Evolutionary conservation across 1,140 invertebrate genomes (phyloP).

Genomic region (Atta cephalotes): DNA sequence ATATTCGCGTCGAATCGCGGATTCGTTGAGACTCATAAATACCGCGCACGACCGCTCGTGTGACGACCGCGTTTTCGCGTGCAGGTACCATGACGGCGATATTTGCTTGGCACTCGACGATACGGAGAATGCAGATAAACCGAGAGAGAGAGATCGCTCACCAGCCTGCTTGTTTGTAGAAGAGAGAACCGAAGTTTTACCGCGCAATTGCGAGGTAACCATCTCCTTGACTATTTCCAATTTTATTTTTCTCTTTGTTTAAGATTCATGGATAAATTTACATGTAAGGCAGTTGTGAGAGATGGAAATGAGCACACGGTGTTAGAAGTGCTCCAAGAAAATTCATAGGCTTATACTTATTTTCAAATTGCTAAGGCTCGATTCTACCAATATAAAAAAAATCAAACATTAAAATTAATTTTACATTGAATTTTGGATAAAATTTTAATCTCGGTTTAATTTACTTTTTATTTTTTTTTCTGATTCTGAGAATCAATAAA

Average conservation of each 20-base stretch:
- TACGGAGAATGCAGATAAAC: not conserved
- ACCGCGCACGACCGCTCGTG: constrained; percentile 36
- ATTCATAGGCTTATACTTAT: not conserved
- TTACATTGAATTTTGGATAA: too few species aligned
- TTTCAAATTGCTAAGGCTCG: not conserved
- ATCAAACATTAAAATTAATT: too few species aligned
- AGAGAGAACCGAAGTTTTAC: not conserved
- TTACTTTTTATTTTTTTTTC: too few species aligned
- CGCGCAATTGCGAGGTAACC: not conserved
- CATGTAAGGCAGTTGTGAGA: not conserved
- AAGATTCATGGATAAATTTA: constrained; percentile 7
- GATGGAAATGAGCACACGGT: not conserved
- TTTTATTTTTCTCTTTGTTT: not conserved
- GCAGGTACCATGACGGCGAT: constrained; percentile 41
- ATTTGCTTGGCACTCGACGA: constrained; percentile 35
- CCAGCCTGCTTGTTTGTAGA: not conserved
- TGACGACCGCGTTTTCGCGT: constrained; percentile 27
- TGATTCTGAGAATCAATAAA: too few species aligned
- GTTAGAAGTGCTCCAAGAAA: not conserved
- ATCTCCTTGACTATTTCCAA: not conserved
- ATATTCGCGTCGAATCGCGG: constrained; percentile 43
- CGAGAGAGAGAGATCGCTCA: not conserved
- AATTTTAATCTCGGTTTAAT: too few species aligned
- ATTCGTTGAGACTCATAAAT: constrained; percentile 55
- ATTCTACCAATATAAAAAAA: too few species aligned